Base-by-base conservation (phyloP, 2,888 invertebrate genomes). In the Lasioglossum calceatum region DNA sequence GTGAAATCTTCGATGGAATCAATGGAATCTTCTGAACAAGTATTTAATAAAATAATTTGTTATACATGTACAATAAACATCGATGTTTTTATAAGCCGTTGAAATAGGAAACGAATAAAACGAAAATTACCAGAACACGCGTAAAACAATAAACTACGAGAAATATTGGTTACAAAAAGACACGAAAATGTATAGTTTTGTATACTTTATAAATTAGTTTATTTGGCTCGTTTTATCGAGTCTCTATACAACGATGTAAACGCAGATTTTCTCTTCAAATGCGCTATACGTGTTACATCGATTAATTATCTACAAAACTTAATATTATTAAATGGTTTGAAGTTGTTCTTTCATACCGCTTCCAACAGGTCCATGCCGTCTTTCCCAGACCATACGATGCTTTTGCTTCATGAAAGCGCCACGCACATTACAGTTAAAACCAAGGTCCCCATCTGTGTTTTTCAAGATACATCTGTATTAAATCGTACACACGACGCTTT, bases 321-420 rank as follows among this genome's bases (percentile, higher is more conserved):
- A 61, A 23, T 82, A 23, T 39, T 71, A 84, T 88, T 76, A 27
- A 76, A 50, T 39, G 0, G 39, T 0, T 32, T 16, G 14, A 19
- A 84, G 77, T 88, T 16, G 44, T n/a, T 67, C 42, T 90, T 96
- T 96, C 96, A 96, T 97, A 85, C 97, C 97, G 83, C 96, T 95
- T 87, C 97, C 97, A 74, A 97, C 97, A 23, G 97, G 97, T 12
- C 98, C 98, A 92, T 99, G 97, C 88, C 99, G 97, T 94, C 99
- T 97, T 96, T 99, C 99, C 99, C 99, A 99, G 92, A 99, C 96
- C 97, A 99, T 96, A 90, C 99, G 98, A 96, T 99, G 99, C 95
- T 99, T 99, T 95, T 99, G 99, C 95, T 99, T 99, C 98, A 99
- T 98, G 94, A 97, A 99, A 0, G 98, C 98, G 84, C 96, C 96